Conservation (phyloP, 2,797 vertebrate genomes). For the Chloroceryle inda region DNA sequence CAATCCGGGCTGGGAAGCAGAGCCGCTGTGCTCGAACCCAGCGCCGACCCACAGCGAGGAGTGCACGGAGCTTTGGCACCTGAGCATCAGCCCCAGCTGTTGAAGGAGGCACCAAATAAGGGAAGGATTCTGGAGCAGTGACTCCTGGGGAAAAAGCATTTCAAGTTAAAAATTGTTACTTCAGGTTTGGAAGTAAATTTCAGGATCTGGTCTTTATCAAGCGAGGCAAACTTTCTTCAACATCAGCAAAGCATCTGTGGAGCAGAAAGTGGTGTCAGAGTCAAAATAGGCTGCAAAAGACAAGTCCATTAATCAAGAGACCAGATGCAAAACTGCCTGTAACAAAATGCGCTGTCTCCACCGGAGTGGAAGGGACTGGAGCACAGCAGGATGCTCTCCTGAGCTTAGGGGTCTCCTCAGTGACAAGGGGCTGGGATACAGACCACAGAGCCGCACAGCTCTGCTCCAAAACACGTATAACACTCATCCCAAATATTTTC, state of each 20-base stretch:
- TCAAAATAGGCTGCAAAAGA: constrained; percentile 70
- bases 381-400: constrained; percentile 21
- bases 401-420: constrained; percentile 35
- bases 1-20: not conserved
- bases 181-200: constrained; percentile 85
- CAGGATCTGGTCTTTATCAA: constrained; percentile 87
- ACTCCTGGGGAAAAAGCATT: constrained; percentile 81
- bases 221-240: constrained; percentile 77
- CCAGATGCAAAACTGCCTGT: constrained; percentile 63
- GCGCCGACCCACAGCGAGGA: not conserved
- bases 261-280: constrained; percentile 66
- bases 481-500: constrained; percentile 33
- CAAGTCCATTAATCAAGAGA: constrained; percentile 71
- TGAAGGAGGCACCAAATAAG: constrained; percentile 85
- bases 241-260: constrained; percentile 74
- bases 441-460: constrained; percentile 57
- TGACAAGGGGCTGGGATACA: constrained; percentile 50
- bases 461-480: constrained; percentile 59
- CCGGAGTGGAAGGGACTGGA: constrained; percentile 47
- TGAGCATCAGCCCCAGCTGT: constrained; percentile 68
- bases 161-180: constrained; percentile 86
- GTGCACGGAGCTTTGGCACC: constrained; percentile 70
- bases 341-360: constrained; percentile 27
- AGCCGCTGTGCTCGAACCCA: not conserved
- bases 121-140: constrained; percentile 80